Evolutionary conservation across 2,888 invertebrate genomes (phyloP).

Genomic region (Argynnis bischoffii): DNA sequence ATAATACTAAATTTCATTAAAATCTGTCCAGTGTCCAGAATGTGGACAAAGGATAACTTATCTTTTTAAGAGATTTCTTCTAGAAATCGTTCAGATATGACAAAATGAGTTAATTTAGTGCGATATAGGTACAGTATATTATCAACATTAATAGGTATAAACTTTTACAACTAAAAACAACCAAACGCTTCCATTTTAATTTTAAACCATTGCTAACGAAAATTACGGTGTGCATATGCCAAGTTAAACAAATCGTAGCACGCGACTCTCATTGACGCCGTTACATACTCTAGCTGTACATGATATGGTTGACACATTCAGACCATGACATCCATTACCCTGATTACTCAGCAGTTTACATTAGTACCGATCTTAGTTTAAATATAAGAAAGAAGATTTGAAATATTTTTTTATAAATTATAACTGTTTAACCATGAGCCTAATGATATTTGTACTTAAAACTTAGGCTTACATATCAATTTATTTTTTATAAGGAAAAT

Average conservation of each 20-base stretch:
- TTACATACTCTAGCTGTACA: conserved; percentile 31
- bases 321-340: conserved; percentile 20
- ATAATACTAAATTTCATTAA: too few species aligned
- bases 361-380: not conserved
- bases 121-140: too few species aligned
- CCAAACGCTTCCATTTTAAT: not conserved
- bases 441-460: not conserved
- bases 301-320: conserved; percentile 23
- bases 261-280: conserved; percentile 37
- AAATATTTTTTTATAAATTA: not conserved
- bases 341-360: conserved; percentile 14
- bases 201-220: not conserved
- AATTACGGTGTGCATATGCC: conserved; percentile 3
- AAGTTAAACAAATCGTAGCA: conserved; percentile 39
- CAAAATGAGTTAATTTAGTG: too few species aligned
- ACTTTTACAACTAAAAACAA: not conserved
- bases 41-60: too few species aligned
- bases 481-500: too few species aligned
- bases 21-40: too few species aligned
- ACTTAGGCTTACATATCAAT: too few species aligned
- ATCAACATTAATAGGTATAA: too few species aligned
- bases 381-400: not conserved
- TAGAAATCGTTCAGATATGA: too few species aligned
- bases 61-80: too few species aligned
- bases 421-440: not conserved